Conservation (phyloP, 2,113 vertebrate genomes). For the Rynchops niger region DNA sequence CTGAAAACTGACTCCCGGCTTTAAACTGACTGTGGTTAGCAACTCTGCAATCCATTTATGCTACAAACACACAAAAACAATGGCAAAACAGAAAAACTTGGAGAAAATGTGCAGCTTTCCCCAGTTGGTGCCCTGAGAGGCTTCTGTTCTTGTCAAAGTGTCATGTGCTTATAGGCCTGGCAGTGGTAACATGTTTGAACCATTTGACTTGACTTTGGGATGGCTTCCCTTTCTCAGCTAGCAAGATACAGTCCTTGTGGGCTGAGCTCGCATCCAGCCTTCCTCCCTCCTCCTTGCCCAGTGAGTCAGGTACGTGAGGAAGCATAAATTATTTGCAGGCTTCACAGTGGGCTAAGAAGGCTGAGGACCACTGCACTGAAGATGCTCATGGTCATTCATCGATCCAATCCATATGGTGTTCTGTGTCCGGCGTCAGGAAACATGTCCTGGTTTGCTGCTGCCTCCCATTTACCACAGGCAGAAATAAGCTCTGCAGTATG, state of each 20-base stretch:
- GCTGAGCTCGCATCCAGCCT: neutral
- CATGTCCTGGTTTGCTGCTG: neutral
- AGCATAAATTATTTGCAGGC: neutral
- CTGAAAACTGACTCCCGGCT: neutral
- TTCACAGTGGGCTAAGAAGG: neutral
- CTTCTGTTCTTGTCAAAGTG: neutral
- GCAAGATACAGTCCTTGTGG: neutral
- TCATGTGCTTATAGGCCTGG: neutral
- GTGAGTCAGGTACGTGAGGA: neutral
- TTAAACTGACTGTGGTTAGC: neutral
- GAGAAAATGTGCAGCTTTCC: neutral
- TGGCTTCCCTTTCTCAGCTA: neutral
- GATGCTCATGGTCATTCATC: neutral
- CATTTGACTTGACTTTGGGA: rapidly evolving
- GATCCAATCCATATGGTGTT: neutral
- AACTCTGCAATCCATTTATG: neutral
- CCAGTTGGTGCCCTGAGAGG: rapidly evolving
- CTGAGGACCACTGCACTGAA: neutral
- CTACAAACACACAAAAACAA: neutral
- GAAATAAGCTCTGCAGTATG: neutral
- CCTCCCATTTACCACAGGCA: neutral
- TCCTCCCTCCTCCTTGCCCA: neutral
- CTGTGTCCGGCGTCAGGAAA: neutral
- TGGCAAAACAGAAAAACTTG: neutral
- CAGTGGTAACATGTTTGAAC: neutral